Percentiles rank a stretch among this genome's conserved stretches.
These are phyloP conservation scores for Caenorhabditis virilis DNA, from an alignment of 2,888 invertebrate genomes.

Conservation along the genomic window DNA sequence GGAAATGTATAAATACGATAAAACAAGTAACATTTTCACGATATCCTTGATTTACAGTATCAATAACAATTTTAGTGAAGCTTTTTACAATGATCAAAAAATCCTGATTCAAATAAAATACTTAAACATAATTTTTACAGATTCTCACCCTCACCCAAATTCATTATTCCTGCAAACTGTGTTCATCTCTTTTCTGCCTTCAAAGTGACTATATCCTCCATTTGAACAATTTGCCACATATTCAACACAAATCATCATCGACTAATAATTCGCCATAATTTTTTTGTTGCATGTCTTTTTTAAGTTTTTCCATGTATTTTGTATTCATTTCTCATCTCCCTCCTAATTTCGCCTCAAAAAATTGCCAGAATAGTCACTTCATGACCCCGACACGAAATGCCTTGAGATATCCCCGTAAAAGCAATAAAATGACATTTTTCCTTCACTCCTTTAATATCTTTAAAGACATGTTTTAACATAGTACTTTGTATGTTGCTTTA, in stretches of 20 bases:
- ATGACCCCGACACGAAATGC: neutral
- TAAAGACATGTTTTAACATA: neutral
- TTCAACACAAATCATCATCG: constrained; percentile 4
- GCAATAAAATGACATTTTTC: constrained; percentile 1
- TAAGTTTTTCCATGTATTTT: neutral
- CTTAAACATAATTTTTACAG: constrained; percentile 24
- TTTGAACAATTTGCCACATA: constrained; percentile 6
- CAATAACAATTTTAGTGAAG: too few species aligned
- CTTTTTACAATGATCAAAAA: neutral
- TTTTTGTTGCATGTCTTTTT: too few species aligned
- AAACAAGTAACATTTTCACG: too few species aligned
- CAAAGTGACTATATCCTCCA: constrained; percentile 51
- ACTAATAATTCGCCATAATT: neutral
- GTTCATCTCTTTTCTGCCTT: constrained; percentile 54
- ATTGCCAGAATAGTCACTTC: constrained; percentile 3
- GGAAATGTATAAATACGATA: too few species aligned
- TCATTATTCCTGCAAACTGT: constrained; percentile 63
- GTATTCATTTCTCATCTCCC: neutral
- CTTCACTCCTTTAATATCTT: neutral
- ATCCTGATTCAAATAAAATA: neutral
- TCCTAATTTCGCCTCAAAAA: neutral
- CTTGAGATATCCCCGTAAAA: neutral
- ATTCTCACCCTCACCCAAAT: constrained; percentile 61
- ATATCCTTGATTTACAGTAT: too few species aligned
- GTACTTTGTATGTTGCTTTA: constrained; percentile 1